A percentile compares a stretch with the other conserved stretches of the same genome.
These are phyloP conservation scores for Philotrypesis tridentata DNA, from an alignment of 1,140 invertebrate genomes.

Conservation along the genomic window DNA sequence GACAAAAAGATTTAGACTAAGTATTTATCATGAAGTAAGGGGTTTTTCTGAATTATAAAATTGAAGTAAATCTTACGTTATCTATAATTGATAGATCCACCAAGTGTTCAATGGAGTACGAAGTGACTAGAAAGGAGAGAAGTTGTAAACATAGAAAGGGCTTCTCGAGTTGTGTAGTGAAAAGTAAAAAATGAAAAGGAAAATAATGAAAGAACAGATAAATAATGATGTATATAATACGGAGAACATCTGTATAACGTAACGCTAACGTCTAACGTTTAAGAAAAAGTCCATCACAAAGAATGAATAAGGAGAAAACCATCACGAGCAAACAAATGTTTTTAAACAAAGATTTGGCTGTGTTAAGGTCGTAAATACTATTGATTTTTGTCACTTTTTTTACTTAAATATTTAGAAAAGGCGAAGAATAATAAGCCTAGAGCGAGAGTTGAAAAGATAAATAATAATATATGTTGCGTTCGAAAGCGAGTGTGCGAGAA, in stretches of 20 bases:
- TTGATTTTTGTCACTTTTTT: slow-evolving; percentile 59
- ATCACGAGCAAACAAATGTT: slow-evolving; percentile 55
- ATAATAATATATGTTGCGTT: slow-evolving; percentile 42
- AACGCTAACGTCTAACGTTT: slow-evolving; percentile 42
- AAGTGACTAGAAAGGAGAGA: slow-evolving; percentile 42
- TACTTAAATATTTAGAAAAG: slow-evolving; percentile 54
- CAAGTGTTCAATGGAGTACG: slow-evolving; percentile 65
- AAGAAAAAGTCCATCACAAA: slow-evolving; percentile 27
- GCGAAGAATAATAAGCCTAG: slow-evolving; percentile 41
- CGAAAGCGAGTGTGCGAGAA: slow-evolving; percentile 40
- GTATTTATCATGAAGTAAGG: background rate
- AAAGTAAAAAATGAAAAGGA: slow-evolving; percentile 17
- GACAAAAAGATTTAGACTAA: slow-evolving; percentile 7
- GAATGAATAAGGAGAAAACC: slow-evolving; percentile 17
- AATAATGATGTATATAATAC: slow-evolving; percentile 35
- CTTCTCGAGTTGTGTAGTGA: slow-evolving; percentile 12
- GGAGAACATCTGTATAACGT: slow-evolving; percentile 18
- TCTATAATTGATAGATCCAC: slow-evolving; percentile 63
- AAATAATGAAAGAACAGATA: slow-evolving; percentile 17
- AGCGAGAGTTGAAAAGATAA: slow-evolving; percentile 35
- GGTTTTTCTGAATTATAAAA: slow-evolving; percentile 11
- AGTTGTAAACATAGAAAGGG: slow-evolving; percentile 1
- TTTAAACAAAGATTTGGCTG: slow-evolving; percentile 67
- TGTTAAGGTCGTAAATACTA: slow-evolving; percentile 62
- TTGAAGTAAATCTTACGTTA: slow-evolving; percentile 35